phyloP scores from a whole-genome alignment of 2,888 invertebrate species.

The Dicycla oo region DNA sequence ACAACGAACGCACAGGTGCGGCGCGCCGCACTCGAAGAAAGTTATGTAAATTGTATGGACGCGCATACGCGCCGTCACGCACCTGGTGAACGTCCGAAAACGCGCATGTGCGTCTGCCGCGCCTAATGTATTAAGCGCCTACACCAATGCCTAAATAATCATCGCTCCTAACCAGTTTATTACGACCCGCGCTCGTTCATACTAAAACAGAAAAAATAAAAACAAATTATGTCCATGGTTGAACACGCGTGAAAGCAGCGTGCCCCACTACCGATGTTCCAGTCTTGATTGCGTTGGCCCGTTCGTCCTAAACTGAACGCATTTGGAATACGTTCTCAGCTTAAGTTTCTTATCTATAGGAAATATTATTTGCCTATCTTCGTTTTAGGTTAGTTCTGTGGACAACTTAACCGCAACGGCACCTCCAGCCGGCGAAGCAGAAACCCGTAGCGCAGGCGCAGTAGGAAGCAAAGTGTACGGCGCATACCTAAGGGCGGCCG shows the following conservation, averaged over 20 bases:
- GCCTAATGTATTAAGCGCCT: too few relatives aligned
- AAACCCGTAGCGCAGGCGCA: constrained; percentile 91
- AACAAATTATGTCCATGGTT: not conserved
- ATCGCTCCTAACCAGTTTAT: too few relatives aligned
- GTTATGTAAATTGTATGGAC: too few relatives aligned
- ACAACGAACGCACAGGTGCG: too few relatives aligned
- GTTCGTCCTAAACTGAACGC: not conserved
- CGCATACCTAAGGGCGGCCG: constrained; percentile 93
- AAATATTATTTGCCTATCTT: not conserved
- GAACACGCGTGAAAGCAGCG: not conserved
- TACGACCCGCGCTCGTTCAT: not conserved
- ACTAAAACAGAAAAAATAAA: not conserved
- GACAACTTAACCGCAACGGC: constrained; percentile 88
- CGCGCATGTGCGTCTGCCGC: too few relatives aligned
- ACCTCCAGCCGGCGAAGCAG: constrained; percentile 89
- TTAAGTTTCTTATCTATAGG: not conserved
- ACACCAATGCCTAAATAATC: too few relatives aligned
- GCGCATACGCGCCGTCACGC: too few relatives aligned
- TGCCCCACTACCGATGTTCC: not conserved
- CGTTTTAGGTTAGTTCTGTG: constrained; percentile 88
- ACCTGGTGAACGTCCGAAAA: too few relatives aligned
- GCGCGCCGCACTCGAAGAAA: too few relatives aligned
- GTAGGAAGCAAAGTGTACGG: constrained; percentile 91
- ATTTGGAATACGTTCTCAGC: not conserved
- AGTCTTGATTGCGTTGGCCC: not conserved